Conservation (phyloP, 1,140 invertebrate genomes). For the Lepidurus arcticus region DNA sequence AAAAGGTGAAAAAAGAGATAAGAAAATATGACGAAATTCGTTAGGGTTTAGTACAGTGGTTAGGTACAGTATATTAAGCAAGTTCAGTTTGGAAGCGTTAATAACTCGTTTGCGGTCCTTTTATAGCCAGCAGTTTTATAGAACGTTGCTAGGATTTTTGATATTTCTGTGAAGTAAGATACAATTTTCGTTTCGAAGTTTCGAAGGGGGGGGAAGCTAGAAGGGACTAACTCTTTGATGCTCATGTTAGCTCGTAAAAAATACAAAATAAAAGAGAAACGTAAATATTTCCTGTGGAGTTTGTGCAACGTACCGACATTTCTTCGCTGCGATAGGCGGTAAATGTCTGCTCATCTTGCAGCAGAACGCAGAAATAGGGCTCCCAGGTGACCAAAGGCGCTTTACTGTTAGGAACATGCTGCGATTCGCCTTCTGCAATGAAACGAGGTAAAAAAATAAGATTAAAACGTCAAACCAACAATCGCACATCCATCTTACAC, state of each 20-base stretch:
- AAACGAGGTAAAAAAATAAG: conserved; percentile 33
- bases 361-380: conserved; percentile 77
- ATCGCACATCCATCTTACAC: neutral
- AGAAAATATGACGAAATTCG: neutral
- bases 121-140: no score
- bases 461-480: conserved; percentile 27
- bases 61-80: no score
- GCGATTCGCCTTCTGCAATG: conserved; percentile 38
- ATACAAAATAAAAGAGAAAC: neutral
- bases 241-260: no score
- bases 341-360: conserved; percentile 75
- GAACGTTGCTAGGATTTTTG: no score
- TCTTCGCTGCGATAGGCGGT: conserved; percentile 81
- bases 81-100: no score
- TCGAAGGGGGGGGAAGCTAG: no score
- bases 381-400: conserved; percentile 59
- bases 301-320: conserved; percentile 67
- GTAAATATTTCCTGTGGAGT: conserved; percentile 12
- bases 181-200: no score
- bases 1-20: neutral
- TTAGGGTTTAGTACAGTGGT: no score
- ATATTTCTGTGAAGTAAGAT: no score
- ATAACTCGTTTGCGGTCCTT: no score
- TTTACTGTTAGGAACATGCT: conserved; percentile 38
- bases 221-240: no score